phyloP scores from a whole-genome alignment of 2,797 vertebrate genomes.

The Falco novaeseelandiae region DNA sequence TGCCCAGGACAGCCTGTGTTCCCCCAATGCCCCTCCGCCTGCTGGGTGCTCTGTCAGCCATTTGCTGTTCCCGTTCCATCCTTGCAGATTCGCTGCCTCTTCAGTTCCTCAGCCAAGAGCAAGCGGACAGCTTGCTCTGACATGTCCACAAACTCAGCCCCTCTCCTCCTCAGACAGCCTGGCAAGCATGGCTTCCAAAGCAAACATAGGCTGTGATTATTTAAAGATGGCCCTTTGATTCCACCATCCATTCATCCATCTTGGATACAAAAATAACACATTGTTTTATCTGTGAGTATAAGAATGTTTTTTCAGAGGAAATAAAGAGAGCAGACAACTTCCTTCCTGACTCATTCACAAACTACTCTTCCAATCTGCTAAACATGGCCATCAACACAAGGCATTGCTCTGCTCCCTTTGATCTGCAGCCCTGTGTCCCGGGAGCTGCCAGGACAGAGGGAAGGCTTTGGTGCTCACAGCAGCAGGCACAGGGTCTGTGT shows the following conservation, averaged over 20 bases:
- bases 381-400: slow-evolving; percentile 13
- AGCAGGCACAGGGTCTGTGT: neutral
- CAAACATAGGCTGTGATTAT: slow-evolving; percentile 68
- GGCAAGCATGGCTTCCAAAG: slow-evolving; percentile 53
- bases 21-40: accelerated
- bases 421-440: slow-evolving; percentile 21
- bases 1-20: neutral
- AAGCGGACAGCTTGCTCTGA: neutral
- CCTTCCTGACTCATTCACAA: slow-evolving; percentile 88
- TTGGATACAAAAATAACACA: slow-evolving; percentile 80
- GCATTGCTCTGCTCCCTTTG: slow-evolving; percentile 33
- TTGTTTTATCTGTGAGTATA: slow-evolving; percentile 80
- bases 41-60: neutral
- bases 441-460: accelerated
- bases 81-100: neutral
- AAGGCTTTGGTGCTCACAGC: neutral
- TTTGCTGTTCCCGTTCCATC: neutral
- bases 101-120: neutral
- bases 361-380: slow-evolving; percentile 68
- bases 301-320: slow-evolving; percentile 84
- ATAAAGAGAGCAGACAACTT: slow-evolving; percentile 92
- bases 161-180: slow-evolving; percentile 11
- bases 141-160: neutral
- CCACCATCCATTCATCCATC: slow-evolving; percentile 68
- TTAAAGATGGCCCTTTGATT: slow-evolving; percentile 65